Base-by-base conservation (phyloP, 2,888 invertebrate genomes). In the Byasa hedistus region DNA sequence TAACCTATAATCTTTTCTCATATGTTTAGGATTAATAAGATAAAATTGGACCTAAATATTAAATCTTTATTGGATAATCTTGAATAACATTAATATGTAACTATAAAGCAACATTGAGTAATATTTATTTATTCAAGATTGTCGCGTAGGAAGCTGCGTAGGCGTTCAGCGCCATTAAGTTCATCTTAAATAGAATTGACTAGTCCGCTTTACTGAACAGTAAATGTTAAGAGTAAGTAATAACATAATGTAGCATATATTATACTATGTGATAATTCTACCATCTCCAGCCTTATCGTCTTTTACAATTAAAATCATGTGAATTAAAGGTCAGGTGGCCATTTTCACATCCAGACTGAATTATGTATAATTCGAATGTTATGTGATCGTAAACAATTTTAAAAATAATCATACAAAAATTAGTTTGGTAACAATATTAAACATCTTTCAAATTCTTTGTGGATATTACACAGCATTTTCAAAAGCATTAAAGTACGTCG, bases 401-500 rank as follows among this genome's bases (percentile, higher is more conserved):
- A n/a, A 48, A 48, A 48, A 19, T 48, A n/a, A 48, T 5, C 19
- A 7, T 48, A n/a, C 5, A 19, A 48, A 7, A n/a, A 48, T 19
- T 5, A 12, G 5, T n/a, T 48, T n/a, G n/a, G 19, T 19, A n/a
- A n/a, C n/a, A 19, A n/a, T 48, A n/a, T 48, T 56, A n/a, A 36
- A 52, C 21, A 61, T 61, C 52, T 65, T 57, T 24, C 2, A 57
- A 61, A 61, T 57, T 39, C 52, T 52, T 7, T 39, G 23, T 10
- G 52, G 21, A 65, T 60, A 36, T 65, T 57, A 52, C 24, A 23
- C 57, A 51, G 23, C 39, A 57, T 57, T 60, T 65, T 36, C 48
- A 17, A 65, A 21, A 55, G 65, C 12, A 36, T 61, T 59, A 57
- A 36, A 57, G 5, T 7, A 23, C 23, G 48, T 54, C 24, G 55